These are phyloP conservation scores for Microplitis manilae DNA, from an alignment of 2,888 invertebrate species.

Conservation along the genomic window DNA sequence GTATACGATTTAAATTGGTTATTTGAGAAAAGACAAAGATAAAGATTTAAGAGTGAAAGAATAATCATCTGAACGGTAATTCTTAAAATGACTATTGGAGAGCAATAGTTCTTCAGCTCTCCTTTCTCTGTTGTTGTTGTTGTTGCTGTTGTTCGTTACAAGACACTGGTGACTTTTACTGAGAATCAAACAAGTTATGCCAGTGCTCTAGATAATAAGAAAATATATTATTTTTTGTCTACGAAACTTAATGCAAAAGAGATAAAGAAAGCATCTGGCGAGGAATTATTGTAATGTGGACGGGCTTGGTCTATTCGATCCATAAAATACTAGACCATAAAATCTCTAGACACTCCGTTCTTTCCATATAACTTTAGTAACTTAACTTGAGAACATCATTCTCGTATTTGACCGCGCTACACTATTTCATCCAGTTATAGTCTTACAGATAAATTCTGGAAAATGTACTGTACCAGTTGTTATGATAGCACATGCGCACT, in stretches of 20 bases:
- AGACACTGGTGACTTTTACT: neutral
- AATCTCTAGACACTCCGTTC: constrained; percentile 41
- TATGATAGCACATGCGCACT: neutral
- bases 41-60: constrained; percentile 12
- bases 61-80: constrained; percentile 51
- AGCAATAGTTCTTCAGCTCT: constrained; percentile 33
- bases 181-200: neutral
- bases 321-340: constrained; percentile 56
- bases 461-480: neutral
- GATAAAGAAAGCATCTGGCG: constrained; percentile 32
- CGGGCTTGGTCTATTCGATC: constrained; percentile 44
- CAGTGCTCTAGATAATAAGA: constrained; percentile 38
- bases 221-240: constrained; percentile 39
- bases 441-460: neutral
- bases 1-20: neutral
- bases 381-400: constrained; percentile 9
- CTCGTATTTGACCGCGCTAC: neutral
- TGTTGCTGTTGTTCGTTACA: neutral
- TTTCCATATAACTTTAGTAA: constrained; percentile 39
- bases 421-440: neutral
- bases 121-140: constrained; percentile 2
- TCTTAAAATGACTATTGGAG: constrained; percentile 47
- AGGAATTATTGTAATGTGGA: constrained; percentile 40
- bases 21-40: constrained; percentile 8
- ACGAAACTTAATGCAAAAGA: constrained; percentile 4